phyloP scores from a whole-genome alignment of 53 echinoderm and acorn worm genomes.

The Mesocentrotus franciscanus region DNA sequence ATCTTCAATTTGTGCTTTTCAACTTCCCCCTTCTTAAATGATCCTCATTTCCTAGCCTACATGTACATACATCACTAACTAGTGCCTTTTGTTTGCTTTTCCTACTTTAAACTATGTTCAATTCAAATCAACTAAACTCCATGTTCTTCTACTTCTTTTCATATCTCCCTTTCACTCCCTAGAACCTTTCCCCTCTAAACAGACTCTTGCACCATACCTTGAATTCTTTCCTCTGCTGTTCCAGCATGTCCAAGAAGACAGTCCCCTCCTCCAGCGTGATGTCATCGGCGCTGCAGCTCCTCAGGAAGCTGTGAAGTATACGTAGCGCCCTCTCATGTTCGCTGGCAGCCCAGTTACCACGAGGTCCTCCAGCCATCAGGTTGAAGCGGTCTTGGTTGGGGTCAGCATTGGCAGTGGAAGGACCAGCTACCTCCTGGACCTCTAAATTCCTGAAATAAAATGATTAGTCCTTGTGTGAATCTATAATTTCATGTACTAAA shows the following conservation, averaged over 20 bases:
- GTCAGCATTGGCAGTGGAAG: not conserved
- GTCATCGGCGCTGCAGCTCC: conserved; percentile 65
- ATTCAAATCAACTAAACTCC: no score
- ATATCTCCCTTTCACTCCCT: not conserved
- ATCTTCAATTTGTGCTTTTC: no score
- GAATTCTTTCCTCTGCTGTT: conserved; percentile 93
- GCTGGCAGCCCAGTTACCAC: conserved; percentile 91
- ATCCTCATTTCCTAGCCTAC: no score
- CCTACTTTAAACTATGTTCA: no score
- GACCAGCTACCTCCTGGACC: not conserved
- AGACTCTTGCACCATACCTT: conserved; percentile 69
- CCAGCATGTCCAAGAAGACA: conserved; percentile 78
- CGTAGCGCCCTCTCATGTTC: conserved; percentile 84
- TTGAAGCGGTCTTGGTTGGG: conserved; percentile 38
- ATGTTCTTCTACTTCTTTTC: not conserved
- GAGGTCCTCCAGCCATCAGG: conserved; percentile 65
- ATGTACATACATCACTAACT: no score
- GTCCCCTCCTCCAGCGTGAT: conserved; percentile 69
- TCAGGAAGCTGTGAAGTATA: conserved; percentile 73
- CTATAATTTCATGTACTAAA: not conserved
- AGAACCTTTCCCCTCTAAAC: not conserved
- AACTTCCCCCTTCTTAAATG: no score
- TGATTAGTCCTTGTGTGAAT: not conserved
- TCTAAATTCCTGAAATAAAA: not conserved
- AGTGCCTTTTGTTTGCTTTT: no score